phyloP scores from a whole-genome alignment of 2,113 vertebrate species.

The Triplophysa rosa region DNA sequence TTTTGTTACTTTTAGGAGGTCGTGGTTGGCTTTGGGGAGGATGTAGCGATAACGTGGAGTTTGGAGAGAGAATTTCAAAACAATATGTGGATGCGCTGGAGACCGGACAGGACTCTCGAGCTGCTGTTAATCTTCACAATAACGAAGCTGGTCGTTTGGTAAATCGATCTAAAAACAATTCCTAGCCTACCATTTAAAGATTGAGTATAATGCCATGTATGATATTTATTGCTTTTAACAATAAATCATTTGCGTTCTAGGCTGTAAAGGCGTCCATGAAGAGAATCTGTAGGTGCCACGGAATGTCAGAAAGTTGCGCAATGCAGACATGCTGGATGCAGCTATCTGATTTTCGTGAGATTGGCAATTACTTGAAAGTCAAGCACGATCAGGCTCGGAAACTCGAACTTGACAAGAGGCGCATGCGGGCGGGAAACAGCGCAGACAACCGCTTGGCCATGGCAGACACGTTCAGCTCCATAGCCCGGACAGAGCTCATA shows the following conservation, averaged over 20 bases:
- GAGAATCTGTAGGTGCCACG: conserved; percentile 92
- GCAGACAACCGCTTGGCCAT: conserved; percentile 83
- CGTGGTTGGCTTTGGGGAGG: conserved; percentile 96
- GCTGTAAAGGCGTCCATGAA: conserved; percentile 89
- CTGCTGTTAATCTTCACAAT: conserved; percentile 94
- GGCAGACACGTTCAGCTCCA: conserved; percentile 74
- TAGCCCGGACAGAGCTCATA: conserved; percentile 80
- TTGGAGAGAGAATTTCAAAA: conserved; percentile 94
- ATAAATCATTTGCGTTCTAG: conserved; percentile 60
- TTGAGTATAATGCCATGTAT: no score
- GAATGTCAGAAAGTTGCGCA: conserved; percentile 96
- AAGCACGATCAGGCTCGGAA: conserved; percentile 88
- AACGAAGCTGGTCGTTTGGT: conserved; percentile 91
- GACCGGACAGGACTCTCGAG: conserved; percentile 89
- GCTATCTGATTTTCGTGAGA: conserved; percentile 86
- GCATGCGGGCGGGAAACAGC: conserved; percentile 83
- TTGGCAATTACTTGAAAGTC: conserved; percentile 87
- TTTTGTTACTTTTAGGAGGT: conserved; percentile 74
- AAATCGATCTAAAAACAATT: conserved; percentile 51
- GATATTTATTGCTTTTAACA: no score
- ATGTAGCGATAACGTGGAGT: conserved; percentile 93
- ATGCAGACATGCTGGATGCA: conserved; percentile 96
- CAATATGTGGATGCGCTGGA: conserved; percentile 91
- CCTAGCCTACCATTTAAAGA: no score
- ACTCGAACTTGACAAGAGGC: conserved; percentile 85